Conservation (phyloP, 1,140 invertebrate genomes). For the Drosophila teissieri region DNA sequence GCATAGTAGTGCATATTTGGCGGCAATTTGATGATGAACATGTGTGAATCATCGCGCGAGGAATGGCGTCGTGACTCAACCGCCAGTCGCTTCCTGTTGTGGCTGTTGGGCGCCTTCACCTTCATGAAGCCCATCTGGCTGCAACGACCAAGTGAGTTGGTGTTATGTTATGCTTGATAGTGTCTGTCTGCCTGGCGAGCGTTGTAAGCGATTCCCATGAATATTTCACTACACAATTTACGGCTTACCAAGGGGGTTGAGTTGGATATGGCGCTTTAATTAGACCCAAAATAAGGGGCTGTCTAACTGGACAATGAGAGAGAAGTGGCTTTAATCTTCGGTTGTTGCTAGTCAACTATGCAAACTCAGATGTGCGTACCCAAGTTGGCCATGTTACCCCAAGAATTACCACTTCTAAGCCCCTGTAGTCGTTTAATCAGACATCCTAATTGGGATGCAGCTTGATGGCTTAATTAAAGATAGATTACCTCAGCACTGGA, state of each 20-base stretch:
- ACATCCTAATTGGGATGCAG: background rate
- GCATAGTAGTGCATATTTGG: conserved; percentile 92
- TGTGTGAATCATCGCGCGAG: conserved; percentile 90
- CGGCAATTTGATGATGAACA: conserved; percentile 92
- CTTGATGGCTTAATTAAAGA: background rate
- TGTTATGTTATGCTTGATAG: background rate
- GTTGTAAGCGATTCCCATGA: conserved; percentile 67
- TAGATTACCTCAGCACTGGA: background rate
- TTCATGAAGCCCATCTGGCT: conserved; percentile 86
- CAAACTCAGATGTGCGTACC: background rate
- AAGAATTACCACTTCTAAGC: background rate
- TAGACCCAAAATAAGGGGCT: conserved; percentile 69
- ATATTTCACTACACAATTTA: conserved; percentile 78
- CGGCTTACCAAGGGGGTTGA: conserved; percentile 22
- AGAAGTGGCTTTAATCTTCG: background rate
- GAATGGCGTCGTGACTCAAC: conserved; percentile 89
- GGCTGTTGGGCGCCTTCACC: conserved; percentile 86
- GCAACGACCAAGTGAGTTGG: conserved; percentile 31
- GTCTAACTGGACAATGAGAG: background rate
- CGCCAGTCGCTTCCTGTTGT: conserved; percentile 89
- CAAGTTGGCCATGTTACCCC: background rate
- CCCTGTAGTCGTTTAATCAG: background rate
- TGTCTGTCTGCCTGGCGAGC: conserved; percentile 34
- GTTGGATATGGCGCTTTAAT: conserved; percentile 68
- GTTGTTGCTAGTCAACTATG: background rate